Evolutionary conservation across 2,113 vertebrate genomes (phyloP).

Genomic region (Arothron firmamentum): DNA sequence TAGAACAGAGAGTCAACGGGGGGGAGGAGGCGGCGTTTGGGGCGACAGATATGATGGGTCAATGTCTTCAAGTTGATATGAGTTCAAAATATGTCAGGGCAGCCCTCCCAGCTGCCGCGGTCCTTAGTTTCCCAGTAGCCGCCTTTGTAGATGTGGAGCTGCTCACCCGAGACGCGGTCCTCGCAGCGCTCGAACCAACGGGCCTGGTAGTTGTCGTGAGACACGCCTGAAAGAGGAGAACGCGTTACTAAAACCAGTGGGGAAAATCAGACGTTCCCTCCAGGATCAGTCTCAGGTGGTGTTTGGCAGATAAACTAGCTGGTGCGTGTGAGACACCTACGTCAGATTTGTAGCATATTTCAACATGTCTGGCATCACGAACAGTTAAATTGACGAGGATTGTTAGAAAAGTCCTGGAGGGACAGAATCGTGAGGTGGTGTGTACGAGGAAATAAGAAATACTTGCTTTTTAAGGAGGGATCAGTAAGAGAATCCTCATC

Average conservation of each 20-base stretch:
- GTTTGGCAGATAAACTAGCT: no score
- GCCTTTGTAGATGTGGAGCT: slow-evolving; percentile 84
- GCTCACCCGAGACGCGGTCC: slow-evolving; percentile 84
- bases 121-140: slow-evolving; percentile 93
- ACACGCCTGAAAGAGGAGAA: slow-evolving; percentile 64
- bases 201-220: slow-evolving; percentile 82
- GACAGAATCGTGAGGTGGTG: no score
- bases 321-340: no score
- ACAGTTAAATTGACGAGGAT: neutral
- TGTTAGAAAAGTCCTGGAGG: no score
- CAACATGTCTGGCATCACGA: no score
- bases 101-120: slow-evolving; percentile 80
- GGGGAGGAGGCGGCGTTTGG: neutral
- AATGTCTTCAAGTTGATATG: slow-evolving; percentile 24
- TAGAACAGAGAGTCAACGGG: slow-evolving; percentile 62
- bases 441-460: slow-evolving; percentile 29
- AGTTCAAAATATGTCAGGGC: slow-evolving; percentile 86
- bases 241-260: neutral
- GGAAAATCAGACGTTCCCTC: neutral
- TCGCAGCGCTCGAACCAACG: slow-evolving; percentile 88
- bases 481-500: slow-evolving; percentile 75
- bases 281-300: no score
- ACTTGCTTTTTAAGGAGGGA: slow-evolving; percentile 76
- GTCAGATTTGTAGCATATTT: no score
- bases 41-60: slow-evolving; percentile 18